These are phyloP conservation scores for Brachyptera putata DNA, from an alignment of 2,888 invertebrate species.

Conservation along the genomic window DNA sequence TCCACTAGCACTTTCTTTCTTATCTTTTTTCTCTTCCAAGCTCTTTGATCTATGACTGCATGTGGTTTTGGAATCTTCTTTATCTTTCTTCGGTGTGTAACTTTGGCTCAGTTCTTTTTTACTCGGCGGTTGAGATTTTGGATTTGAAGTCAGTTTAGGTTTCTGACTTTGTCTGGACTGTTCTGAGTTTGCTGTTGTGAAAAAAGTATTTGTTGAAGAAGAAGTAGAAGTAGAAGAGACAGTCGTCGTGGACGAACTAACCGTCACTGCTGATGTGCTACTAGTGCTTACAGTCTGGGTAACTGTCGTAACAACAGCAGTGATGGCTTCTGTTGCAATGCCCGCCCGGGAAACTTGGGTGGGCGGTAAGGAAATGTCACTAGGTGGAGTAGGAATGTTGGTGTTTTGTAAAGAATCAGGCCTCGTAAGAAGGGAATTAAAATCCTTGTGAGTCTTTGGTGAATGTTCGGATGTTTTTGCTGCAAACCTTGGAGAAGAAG, in stretches of 20 bases:
- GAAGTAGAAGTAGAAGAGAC: conserved; percentile 15
- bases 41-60: conserved; percentile 22
- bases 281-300: conserved; percentile 31
- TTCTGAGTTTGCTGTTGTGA: conserved; percentile 1
- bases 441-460: conserved; percentile 28
- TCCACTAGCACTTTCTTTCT: conserved; percentile 25
- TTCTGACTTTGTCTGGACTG: conserved; percentile 19
- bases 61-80: conserved; percentile 22
- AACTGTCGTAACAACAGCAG: conserved; percentile 3
- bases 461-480: conserved; percentile 23
- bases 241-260: conserved; percentile 23
- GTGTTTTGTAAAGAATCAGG: conserved; percentile 7
- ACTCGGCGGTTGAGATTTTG: conserved; percentile 5
- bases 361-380: background rate
- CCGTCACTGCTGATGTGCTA: conserved; percentile 30
- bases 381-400: conserved; percentile 29
- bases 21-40: conserved; percentile 24
- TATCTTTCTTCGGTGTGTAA: conserved; percentile 27
- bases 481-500: conserved; percentile 14
- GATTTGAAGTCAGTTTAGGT: background rate
- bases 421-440: conserved; percentile 1
- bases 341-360: background rate
- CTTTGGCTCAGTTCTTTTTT: conserved; percentile 22
- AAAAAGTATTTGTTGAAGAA: conserved; percentile 19
- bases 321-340: conserved; percentile 16